Evolutionary conservation across 2,888 invertebrate genomes (phyloP), one percentile per base, ranked within the genome.

Genomic region (Heteropelma amictum): DNA sequence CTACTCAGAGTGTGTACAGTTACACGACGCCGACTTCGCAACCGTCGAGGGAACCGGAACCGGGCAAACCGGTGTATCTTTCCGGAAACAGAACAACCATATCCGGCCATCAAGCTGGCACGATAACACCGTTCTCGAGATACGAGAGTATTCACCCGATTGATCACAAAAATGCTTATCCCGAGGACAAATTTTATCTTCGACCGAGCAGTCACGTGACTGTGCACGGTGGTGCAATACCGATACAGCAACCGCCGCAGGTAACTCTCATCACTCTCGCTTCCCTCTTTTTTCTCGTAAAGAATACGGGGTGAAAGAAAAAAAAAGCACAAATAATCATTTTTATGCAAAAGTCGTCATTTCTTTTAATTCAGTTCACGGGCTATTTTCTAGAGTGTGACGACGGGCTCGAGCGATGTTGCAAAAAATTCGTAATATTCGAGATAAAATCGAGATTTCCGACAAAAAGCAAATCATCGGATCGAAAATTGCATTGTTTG

Each of bases 221-320:
- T 0, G 90, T 92, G 54, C 92, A 92, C 80, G 90, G 91, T 28
- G 90, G 91, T 54, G 88, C 91, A 5, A 91, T 92, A 77, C 91
- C 92, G 0, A 90, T 92, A 72, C 92, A 90, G 81, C 91, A 92
- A 72, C 90, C 91, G 21, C 91, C 91, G 26, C 91, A 91, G 82
- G 90, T 90, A 82, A 73, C 35, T 64, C 21, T n/a, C n/a, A 51
- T 42, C 8, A 23, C 12, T 33, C 6, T 56, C 8, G 8, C 3
- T 23, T 19, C 7, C 21, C 2, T 2, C 0, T 21, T 12, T 7
- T n/a, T 21, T 8, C 3, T 45, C n/a, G n/a, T n/a, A n/a, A n/a
- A n/a, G n/a, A 23, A 49, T 26, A 26, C 10, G 51, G 12, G 8
- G 6, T n/a, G n/a, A n/a, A n/a, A n/a, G n/a, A n/a, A n/a, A n/a